Conservation (phyloP, 2,888 invertebrate genomes). For the Eilema griseolum region DNA sequence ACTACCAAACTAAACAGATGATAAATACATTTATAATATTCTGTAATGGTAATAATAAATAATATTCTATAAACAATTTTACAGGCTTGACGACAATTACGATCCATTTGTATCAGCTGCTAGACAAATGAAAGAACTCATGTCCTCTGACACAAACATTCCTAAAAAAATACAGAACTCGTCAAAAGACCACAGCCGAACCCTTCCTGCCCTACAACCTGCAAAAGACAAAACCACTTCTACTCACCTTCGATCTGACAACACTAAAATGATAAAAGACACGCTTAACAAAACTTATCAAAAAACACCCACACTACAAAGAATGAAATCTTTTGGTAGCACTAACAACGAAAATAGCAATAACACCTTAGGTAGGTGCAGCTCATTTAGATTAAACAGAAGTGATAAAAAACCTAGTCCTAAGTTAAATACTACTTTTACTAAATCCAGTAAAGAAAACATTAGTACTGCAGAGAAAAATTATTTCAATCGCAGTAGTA, state of each 20-base stretch:
- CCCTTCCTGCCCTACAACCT: constrained; percentile 78
- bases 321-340: constrained; percentile 85
- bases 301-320: constrained; percentile 82
- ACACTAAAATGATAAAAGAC: constrained; percentile 82
- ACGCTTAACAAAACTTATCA: constrained; percentile 84
- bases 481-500: constrained; percentile 76
- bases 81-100: constrained; percentile 87
- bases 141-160: constrained; percentile 89
- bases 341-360: constrained; percentile 73
- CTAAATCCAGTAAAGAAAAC: constrained; percentile 84
- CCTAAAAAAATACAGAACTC: constrained; percentile 77
- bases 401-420: constrained; percentile 80
- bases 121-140: constrained; percentile 93
- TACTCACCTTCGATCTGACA: constrained; percentile 69
- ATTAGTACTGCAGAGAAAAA: constrained; percentile 74
- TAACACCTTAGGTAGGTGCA: constrained; percentile 76
- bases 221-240: constrained; percentile 74
- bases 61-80: constrained; percentile 54
- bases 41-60: background rate
- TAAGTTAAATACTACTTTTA: constrained; percentile 81
- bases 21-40: background rate
- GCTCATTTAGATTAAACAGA: constrained; percentile 80
- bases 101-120: constrained; percentile 93
- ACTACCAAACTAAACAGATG: background rate
- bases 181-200: constrained; percentile 78